These are phyloP conservation scores for Gobio gobio DNA, from an alignment of 2,113 vertebrate species.

Conservation along the genomic window DNA sequence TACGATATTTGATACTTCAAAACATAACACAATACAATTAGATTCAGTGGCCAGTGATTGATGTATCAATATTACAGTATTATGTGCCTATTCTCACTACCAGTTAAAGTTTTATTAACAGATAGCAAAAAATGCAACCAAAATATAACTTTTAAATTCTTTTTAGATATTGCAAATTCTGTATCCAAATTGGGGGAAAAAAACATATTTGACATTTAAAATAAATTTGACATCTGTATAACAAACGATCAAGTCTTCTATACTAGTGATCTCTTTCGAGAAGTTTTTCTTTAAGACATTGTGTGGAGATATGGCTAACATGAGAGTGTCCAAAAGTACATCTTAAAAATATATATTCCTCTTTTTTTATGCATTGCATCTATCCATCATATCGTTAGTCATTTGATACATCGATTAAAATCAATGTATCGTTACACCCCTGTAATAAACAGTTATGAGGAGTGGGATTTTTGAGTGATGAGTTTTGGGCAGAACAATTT, in stretches of 20 bases:
- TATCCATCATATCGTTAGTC: background rate
- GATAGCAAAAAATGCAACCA: background rate
- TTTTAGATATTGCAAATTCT: no score
- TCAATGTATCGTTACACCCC: background rate
- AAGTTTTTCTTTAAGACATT: background rate
- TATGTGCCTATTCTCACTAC: background rate
- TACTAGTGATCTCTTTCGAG: no score
- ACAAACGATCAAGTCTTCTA: no score
- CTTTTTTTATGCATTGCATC: background rate
- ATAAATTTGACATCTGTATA: no score
- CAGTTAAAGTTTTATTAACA: background rate
- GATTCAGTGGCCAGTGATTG: background rate
- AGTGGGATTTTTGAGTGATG: background rate
- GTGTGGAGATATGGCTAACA: background rate
- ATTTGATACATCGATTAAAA: background rate
- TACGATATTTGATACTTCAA: background rate
- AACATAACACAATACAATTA: background rate
- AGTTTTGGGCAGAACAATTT: background rate
- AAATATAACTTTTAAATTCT: background rate
- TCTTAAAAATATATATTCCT: background rate
- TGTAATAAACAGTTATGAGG: background rate
- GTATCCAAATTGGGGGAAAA: no score
- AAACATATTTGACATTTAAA: no score
- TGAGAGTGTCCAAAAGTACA: background rate
- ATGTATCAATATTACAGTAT: background rate